Conservation (phyloP, 2,888 invertebrate species). For the Ornithoptera alexandrae region DNA sequence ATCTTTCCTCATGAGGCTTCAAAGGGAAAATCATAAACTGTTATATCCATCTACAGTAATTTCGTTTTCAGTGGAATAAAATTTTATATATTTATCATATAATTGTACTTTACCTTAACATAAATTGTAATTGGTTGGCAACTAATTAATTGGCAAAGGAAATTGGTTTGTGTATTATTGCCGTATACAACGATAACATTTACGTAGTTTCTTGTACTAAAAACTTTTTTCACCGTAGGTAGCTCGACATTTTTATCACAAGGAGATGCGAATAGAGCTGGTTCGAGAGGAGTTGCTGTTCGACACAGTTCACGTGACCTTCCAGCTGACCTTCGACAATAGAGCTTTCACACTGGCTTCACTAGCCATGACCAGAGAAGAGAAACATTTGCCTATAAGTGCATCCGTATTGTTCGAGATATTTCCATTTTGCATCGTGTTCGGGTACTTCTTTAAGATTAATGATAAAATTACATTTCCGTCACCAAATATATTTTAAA, state of each 20-base stretch:
- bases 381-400: constrained; percentile 92
- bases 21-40: not conserved
- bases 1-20: not conserved
- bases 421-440: constrained; percentile 98
- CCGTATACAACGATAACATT: not conserved
- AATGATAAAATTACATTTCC: not conserved
- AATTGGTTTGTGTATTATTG: too few species aligned
- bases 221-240: constrained; percentile 77
- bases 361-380: constrained; percentile 91
- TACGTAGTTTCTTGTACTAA: not conserved
- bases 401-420: constrained; percentile 96
- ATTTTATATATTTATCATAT: too few species aligned
- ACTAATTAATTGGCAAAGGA: too few species aligned
- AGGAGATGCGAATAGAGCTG: constrained; percentile 95
- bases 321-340: constrained; percentile 96
- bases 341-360: constrained; percentile 92
- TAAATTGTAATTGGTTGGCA: too few species aligned
- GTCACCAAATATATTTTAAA: not conserved
- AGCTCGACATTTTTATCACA: constrained; percentile 95
- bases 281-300: constrained; percentile 92
- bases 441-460: constrained; percentile 83
- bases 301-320: constrained; percentile 95
- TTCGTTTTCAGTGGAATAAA: too few species aligned
- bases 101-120: too few species aligned
- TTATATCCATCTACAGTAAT: too few species aligned